A percentile compares a stretch with the other conserved stretches of the same genome.
These are phyloP conservation scores for Buceros bicornis DNA, from an alignment of 2,797 vertebrate species.

Conservation along the genomic window DNA sequence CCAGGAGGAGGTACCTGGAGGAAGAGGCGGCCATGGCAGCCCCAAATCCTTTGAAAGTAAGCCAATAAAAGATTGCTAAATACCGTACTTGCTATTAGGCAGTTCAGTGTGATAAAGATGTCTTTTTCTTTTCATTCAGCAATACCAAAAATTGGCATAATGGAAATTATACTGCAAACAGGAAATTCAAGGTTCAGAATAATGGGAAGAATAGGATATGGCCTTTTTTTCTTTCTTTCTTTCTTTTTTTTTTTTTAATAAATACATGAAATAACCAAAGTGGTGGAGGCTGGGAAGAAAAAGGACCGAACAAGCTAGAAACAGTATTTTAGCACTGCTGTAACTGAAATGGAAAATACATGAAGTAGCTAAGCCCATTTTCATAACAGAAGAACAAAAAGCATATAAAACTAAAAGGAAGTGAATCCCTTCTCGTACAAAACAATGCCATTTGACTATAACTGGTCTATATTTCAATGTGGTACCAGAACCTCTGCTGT, in stretches of 20 bases:
- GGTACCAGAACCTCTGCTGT: neutral
- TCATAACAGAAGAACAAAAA: neutral
- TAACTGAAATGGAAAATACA: neutral
- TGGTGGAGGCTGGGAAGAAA: neutral
- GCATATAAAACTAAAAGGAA: neutral
- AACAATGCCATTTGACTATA: neutral
- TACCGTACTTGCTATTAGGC: neutral
- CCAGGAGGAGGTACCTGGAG: neutral
- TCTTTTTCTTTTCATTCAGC: neutral
- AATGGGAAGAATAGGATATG: neutral
- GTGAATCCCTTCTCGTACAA: neutral
- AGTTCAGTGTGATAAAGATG: neutral
- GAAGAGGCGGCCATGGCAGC: neutral
- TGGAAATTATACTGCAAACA: neutral
- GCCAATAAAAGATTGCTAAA: neutral
- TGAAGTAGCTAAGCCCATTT: neutral
- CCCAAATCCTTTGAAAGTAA: neutral
- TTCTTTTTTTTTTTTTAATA: too few species aligned
- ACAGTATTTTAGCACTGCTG: neutral
- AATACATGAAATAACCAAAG: neutral
- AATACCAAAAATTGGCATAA: neutral
- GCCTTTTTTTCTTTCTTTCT: neutral
- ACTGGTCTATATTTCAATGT: neutral
- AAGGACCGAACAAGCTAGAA: neutral
- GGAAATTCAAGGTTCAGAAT: neutral